These are phyloP conservation scores for Mimumesa dahlbomi DNA, from an alignment of 2,888 invertebrate genomes.

Conservation along the genomic window DNA sequence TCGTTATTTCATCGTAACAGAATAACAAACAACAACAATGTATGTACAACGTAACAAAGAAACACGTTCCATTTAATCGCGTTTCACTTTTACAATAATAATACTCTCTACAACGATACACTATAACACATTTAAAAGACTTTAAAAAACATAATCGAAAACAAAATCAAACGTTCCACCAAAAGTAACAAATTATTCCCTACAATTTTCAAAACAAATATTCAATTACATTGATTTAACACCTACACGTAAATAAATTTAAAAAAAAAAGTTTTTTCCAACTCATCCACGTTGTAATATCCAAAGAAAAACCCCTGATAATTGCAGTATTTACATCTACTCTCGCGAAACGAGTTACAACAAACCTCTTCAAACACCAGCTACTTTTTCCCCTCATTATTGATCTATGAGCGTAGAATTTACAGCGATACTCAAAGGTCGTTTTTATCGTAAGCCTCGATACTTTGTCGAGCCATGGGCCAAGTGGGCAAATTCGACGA, in stretches of 20 bases:
- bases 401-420: slow-evolving; percentile 31
- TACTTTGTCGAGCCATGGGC: slow-evolving; percentile 16
- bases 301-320: too few species aligned
- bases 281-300: too few species aligned
- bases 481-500: slow-evolving; percentile 44
- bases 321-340: too few species aligned
- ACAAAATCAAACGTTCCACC: too few species aligned
- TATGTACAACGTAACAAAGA: too few species aligned
- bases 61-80: too few species aligned
- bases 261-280: not conserved
- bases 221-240: not conserved
- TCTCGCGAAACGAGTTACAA: not conserved
- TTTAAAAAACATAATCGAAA: too few species aligned
- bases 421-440: slow-evolving; percentile 22
- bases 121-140: too few species aligned
- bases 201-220: not conserved
- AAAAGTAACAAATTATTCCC: not conserved
- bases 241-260: not conserved
- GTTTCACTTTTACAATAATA: too few species aligned
- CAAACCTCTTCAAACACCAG: not conserved
- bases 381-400: slow-evolving; percentile 20
- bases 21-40: too few species aligned
- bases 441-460: slow-evolving; percentile 14
- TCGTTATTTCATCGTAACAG: too few species aligned
- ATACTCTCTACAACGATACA: too few species aligned